A percentile compares a stretch with the other conserved stretches of the same genome.
These are phyloP conservation scores for Platorchestia sp. DNA, from an alignment of 1,140 invertebrate genomes.

Conservation along the genomic window DNA sequence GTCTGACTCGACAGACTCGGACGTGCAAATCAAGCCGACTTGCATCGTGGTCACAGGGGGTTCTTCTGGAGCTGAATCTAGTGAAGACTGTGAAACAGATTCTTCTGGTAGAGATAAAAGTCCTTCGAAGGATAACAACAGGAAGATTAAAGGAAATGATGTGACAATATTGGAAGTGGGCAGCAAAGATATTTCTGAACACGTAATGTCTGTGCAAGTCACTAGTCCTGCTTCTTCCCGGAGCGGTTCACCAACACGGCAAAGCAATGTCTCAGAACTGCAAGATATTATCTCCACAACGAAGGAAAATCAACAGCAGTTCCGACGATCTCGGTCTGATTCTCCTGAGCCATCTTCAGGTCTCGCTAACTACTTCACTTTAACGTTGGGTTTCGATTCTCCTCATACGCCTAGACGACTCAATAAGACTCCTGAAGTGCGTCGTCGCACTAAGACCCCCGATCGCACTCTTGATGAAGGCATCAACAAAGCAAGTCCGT, in stretches of 20 bases:
- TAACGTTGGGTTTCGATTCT: slow-evolving; percentile 65
- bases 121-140: slow-evolving; percentile 54
- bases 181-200: slow-evolving; percentile 63
- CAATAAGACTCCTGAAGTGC: slow-evolving; percentile 66
- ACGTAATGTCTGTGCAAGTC: slow-evolving; percentile 67
- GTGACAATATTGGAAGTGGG: slow-evolving; percentile 67
- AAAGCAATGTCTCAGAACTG: slow-evolving; percentile 64
- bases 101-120: slow-evolving; percentile 57
- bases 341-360: slow-evolving; percentile 64
- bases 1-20: slow-evolving; percentile 67
- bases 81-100: slow-evolving; percentile 64
- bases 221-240: slow-evolving; percentile 67
- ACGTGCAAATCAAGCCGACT: slow-evolving; percentile 67
- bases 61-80: slow-evolving; percentile 64
- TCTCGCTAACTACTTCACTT: slow-evolving; percentile 67
- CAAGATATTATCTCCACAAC: slow-evolving; percentile 64
- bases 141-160: slow-evolving; percentile 65
- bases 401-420: slow-evolving; percentile 64
- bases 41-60: slow-evolving; percentile 66
- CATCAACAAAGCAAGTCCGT: slow-evolving; percentile 44
- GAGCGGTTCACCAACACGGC: slow-evolving; percentile 62
- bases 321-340: slow-evolving; percentile 62
- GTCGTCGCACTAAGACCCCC: slow-evolving; percentile 61
- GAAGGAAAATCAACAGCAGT: slow-evolving; percentile 61
- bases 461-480: slow-evolving; percentile 54